Evolutionary conservation across 1,140 invertebrate genomes (phyloP), one percentile per base, ranked within the genome.

Genomic region (Drosophila prosaltans): DNA sequence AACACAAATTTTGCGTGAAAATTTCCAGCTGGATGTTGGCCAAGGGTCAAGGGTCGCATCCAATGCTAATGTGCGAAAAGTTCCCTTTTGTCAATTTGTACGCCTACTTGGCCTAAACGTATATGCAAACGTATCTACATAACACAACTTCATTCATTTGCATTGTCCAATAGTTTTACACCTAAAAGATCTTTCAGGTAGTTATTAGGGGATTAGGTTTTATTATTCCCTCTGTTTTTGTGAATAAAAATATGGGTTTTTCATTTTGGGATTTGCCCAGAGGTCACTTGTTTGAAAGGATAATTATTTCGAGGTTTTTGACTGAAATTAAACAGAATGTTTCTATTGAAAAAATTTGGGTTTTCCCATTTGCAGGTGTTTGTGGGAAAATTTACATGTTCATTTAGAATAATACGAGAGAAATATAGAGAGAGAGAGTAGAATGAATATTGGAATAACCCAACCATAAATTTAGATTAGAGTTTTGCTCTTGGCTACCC

Each of bases 41-140:
- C 45, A 51, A 57, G 32, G 64, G 32, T 39, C 24, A 73, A 51
- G 41, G 59, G 32, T 55, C 82, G 79, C 78, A 79, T 81, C 75
- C 57, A 61, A 67, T 64, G 45, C 80, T 91, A 91, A 91, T 91
- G 88, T 91, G 88, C 83, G 88, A 91, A 91, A 90, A 88, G 83
- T 91, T 83, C 61, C 61, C n/a, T 51, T 75, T 88, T 89, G 80
- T 89, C 78, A 78, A 84, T 89, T 84, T 84, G 55, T 81, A 84
- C 84, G 84, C 80, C 78, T 81, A 64, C 57, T 78, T 40, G 36
- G 41, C 10, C 59, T 48, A 3, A 32, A 16, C 36, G 16, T 16
- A 16, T 16, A 55, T 24, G 30, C 60, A 30, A 48, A 48, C 11
- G 5, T 30, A 16, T 21, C n/a, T n/a, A n/a, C n/a, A n/a, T n/a